Conservation (phyloP, 2,113 vertebrate genomes). For the Rhinoptilus africanus region DNA sequence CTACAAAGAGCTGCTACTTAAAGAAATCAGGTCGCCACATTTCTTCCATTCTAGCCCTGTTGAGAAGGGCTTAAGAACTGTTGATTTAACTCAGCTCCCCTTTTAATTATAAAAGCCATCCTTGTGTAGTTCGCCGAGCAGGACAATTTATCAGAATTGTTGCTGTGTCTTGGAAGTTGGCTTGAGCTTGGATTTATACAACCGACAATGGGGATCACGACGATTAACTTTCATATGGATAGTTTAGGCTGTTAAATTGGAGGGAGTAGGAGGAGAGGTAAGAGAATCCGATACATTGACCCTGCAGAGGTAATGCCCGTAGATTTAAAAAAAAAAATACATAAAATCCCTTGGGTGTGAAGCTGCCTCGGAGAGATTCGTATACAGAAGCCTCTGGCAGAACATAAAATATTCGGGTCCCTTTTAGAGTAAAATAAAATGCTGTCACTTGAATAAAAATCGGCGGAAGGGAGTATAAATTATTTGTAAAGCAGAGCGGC, state of each 20-base stretch:
- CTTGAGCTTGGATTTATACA: conserved; percentile 38
- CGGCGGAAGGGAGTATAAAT: conserved; percentile 28
- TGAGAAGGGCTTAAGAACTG: conserved; percentile 49
- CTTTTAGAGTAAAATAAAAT: conserved; percentile 38
- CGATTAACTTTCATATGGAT: conserved; percentile 41
- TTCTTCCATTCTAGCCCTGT: conserved; percentile 45
- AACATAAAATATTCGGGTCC: conserved; percentile 32
- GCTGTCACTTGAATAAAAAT: conserved; percentile 53
- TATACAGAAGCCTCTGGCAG: neutral
- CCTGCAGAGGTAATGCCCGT: neutral
- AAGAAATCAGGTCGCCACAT: conserved; percentile 58
- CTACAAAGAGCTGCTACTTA: conserved; percentile 48
- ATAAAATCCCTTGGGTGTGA: neutral
- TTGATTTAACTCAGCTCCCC: conserved; percentile 55
- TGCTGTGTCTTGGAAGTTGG: conserved; percentile 33
- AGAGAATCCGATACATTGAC: neutral
- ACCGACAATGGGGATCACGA: conserved; percentile 16
- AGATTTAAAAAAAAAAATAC: neutral
- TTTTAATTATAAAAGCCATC: conserved; percentile 65
- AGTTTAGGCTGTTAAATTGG: conserved; percentile 6
- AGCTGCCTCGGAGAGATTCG: neutral
- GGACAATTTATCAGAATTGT: conserved; percentile 44
- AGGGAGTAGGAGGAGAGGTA: neutral
- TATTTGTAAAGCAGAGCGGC: conserved; percentile 48
- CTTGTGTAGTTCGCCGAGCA: conserved; percentile 45